Conservation (phyloP, 2,888 invertebrate species). For the Priocnemis perturbator region DNA sequence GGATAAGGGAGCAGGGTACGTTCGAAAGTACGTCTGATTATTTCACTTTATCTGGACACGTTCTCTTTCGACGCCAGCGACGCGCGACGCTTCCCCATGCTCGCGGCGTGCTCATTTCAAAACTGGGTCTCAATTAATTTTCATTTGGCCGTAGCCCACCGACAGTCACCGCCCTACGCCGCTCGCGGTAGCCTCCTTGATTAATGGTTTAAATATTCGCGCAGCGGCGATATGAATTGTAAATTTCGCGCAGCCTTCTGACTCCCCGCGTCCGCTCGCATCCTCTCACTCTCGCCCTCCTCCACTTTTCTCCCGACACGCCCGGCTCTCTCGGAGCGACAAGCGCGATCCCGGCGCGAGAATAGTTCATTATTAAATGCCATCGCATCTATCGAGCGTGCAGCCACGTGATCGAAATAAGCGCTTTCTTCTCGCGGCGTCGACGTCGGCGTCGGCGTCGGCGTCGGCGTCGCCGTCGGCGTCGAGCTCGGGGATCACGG, state of each 20-base stretch:
- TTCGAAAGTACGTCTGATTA: no score
- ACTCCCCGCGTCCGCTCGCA: conserved; percentile 14
- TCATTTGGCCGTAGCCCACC: conserved; percentile 52
- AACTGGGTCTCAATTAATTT: conserved; percentile 63
- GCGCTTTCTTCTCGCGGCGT: conserved; percentile 20
- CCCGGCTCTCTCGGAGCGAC: conserved; percentile 13
- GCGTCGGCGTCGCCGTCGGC: no score
- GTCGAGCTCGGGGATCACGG: no score
- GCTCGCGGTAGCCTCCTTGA: conserved; percentile 58
- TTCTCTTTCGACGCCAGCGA: no score
- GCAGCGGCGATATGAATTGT: conserved; percentile 68
- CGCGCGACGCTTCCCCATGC: conserved; percentile 25
- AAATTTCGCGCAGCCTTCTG: conserved; percentile 59
- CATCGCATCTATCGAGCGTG: conserved; percentile 24
- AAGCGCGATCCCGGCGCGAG: conserved; percentile 40
- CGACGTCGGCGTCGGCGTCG: neutral
- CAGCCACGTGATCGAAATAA: conserved; percentile 37
- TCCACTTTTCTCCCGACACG: conserved; percentile 8
- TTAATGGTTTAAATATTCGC: conserved; percentile 70
- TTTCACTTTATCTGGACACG: neutral
- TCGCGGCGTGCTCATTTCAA: conserved; percentile 28
- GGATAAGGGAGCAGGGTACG: no score
- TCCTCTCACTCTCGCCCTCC: conserved; percentile 11
- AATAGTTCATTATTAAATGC: conserved; percentile 60
- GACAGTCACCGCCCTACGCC: conserved; percentile 36